These are phyloP conservation scores for Pangasianodon gigas DNA, from an alignment of 2,113 vertebrate species.

Conservation along the genomic window DNA sequence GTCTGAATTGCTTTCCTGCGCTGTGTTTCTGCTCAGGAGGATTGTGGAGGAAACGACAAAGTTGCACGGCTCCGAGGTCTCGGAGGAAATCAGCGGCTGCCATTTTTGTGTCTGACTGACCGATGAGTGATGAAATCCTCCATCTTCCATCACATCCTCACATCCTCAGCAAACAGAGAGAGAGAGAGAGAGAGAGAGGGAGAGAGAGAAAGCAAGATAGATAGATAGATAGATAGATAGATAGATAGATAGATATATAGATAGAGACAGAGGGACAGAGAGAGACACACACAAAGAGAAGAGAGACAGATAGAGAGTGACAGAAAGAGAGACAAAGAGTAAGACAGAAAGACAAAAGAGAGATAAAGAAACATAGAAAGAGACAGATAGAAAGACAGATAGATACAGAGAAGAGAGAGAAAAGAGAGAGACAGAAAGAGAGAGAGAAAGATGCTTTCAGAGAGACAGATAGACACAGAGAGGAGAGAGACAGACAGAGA, in stretches of 20 bases:
- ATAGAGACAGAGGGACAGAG: background rate
- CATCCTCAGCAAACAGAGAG: background rate
- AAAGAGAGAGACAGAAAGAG: too few relatives aligned
- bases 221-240: background rate
- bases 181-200: background rate
- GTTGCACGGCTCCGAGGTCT: background rate
- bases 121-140: background rate
- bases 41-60: background rate
- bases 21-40: background rate
- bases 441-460: too few relatives aligned
- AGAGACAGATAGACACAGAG: too few relatives aligned
- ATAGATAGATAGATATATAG: background rate
- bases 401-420: too few relatives aligned
- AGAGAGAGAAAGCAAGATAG: background rate
- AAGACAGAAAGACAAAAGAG: background rate
- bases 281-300: background rate
- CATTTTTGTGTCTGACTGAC: background rate
- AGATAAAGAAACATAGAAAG: background rate
- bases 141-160: background rate
- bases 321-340: background rate
- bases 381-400: background rate
- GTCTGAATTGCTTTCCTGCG: background rate
- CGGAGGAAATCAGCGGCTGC: background rate
- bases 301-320: background rate
- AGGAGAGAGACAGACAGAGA: too few relatives aligned